phyloP scores from a whole-genome alignment of 1,140 invertebrate species.

The Zeugodacus cucurbitae region DNA sequence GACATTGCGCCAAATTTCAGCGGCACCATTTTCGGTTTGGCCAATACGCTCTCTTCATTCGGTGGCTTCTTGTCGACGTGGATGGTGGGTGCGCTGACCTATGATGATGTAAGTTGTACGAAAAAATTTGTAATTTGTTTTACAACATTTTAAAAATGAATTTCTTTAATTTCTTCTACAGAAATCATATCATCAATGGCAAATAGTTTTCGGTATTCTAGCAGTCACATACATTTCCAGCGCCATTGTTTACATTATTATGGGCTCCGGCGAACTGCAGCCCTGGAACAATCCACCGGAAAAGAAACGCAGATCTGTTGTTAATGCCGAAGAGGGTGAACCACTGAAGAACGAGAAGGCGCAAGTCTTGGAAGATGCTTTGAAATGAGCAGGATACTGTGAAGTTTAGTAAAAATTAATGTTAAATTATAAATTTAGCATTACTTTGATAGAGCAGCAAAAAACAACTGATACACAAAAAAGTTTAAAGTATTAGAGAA shows the following conservation, averaged over 20 bases:
- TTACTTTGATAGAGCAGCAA: background rate
- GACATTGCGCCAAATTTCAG: constrained; percentile 92
- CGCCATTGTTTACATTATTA: constrained; percentile 74
- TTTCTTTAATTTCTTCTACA: constrained; percentile 62
- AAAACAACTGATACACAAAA: background rate
- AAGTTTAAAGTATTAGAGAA: constrained; percentile 26
- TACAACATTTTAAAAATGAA: background rate
- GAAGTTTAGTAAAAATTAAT: background rate
- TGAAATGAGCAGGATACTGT: background rate
- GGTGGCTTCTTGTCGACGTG: constrained; percentile 87
- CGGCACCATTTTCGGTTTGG: constrained; percentile 90
- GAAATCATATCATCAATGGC: constrained; percentile 84
- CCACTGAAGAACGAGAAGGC: constrained; percentile 58
- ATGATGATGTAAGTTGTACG: constrained; percentile 72
- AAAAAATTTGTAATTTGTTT: constrained; percentile 66
- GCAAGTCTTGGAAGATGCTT: background rate
- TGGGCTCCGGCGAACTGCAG: constrained; percentile 79
- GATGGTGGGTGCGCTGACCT: constrained; percentile 86
- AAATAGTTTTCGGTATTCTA: constrained; percentile 85
- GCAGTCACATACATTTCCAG: constrained; percentile 78
- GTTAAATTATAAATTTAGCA: background rate
- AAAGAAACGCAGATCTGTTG: constrained; percentile 52
- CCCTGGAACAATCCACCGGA: constrained; percentile 65
- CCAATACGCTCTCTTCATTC: constrained; percentile 89
- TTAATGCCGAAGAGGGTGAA: constrained; percentile 58